These are phyloP conservation scores for Gallinago jamesoni DNA, from an alignment of 2,113 vertebrate genomes.

Conservation along the genomic window DNA sequence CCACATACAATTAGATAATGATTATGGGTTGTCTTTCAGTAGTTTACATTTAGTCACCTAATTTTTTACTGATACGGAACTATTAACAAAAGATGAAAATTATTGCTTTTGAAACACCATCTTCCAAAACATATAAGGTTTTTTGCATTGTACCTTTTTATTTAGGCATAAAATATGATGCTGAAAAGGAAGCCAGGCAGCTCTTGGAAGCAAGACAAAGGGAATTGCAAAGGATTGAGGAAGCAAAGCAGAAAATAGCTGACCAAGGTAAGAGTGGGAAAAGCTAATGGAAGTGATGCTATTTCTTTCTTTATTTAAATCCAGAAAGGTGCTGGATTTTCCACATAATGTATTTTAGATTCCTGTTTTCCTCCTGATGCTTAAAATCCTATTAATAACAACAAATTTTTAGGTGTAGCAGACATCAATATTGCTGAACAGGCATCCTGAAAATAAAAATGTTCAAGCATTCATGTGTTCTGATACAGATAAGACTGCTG, in stretches of 20 bases:
- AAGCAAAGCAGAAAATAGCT: constrained; percentile 92
- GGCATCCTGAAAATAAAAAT: background rate
- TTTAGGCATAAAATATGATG: constrained; percentile 94
- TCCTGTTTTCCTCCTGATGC: background rate
- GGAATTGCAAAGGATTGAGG: constrained; percentile 94
- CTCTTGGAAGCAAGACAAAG: constrained; percentile 89
- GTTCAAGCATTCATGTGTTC: background rate
- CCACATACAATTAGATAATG: background rate
- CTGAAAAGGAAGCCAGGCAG: constrained; percentile 92
- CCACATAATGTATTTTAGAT: background rate
- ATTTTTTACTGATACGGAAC: background rate
- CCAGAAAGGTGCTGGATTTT: background rate
- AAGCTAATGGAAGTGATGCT: background rate
- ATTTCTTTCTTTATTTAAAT: background rate
- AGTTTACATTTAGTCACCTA: background rate
- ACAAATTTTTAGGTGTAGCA: background rate
- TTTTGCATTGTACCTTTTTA: background rate
- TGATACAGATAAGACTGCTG: background rate
- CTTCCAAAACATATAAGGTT: background rate
- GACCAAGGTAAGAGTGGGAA: constrained; percentile 83
- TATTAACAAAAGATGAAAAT: background rate
- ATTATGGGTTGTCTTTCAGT: background rate
- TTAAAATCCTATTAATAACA: background rate
- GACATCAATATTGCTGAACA: background rate
- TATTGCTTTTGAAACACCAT: background rate